Percentiles rank a stretch among this genome's conserved stretches.
Conservation (phyloP, 2,797 vertebrate genomes). For the Muscicapa comitata region DNA sequence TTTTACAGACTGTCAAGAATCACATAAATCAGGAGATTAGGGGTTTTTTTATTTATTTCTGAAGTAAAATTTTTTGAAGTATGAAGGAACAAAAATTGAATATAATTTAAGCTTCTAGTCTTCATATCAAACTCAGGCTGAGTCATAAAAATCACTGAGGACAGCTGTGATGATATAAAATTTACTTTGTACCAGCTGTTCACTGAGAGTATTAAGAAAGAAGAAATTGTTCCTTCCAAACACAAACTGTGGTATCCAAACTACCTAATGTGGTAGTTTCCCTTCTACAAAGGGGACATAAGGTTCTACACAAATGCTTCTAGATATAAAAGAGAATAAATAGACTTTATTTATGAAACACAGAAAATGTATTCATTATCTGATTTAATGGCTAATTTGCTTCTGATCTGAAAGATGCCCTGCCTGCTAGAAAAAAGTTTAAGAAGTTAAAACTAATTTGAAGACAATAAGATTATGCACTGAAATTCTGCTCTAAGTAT, state of each 20-base stretch:
- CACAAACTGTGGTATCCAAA: neutral
- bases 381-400: neutral
- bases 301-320: neutral
- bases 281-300: neutral
- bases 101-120: neutral
- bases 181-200: neutral
- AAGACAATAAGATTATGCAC: neutral
- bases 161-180: conserved; percentile 11
- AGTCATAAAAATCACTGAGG: conserved; percentile 9
- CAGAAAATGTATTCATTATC: neutral
- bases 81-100: neutral
- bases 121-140: neutral
- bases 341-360: neutral
- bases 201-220: neutral
- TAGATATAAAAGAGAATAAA: neutral
- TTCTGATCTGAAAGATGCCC: neutral
- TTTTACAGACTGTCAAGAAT: neutral
- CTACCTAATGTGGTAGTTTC: neutral
- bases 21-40: conserved; percentile 1
- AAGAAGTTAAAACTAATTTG: neutral
- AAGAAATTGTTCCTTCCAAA: neutral
- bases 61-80: neutral
- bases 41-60: neutral
- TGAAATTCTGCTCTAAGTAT: neutral
- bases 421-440: neutral